A percentile compares a stretch with the other conserved stretches of the same genome.
These are phyloP conservation scores for Lagodon rhomboides DNA, from an alignment of 2,797 vertebrate genomes.

Conservation along the genomic window DNA sequence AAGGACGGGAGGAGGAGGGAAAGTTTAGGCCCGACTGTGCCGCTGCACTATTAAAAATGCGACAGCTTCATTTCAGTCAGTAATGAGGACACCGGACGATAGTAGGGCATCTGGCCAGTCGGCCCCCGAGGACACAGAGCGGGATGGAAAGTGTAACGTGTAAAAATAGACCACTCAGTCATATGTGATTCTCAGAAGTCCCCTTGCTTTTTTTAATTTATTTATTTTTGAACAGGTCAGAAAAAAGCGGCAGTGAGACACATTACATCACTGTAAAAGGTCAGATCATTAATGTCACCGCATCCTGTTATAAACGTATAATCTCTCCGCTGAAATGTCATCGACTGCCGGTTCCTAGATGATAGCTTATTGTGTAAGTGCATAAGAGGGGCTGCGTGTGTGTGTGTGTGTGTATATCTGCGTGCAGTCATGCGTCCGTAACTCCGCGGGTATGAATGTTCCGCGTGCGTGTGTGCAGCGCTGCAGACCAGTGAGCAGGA, in stretches of 20 bases:
- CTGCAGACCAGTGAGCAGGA: constrained; percentile 56
- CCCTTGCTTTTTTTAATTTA: background rate
- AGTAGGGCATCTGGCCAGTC: constrained; percentile 51
- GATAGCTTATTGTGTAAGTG: constrained; percentile 26
- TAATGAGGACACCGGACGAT: constrained; percentile 57
- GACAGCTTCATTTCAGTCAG: constrained; percentile 34
- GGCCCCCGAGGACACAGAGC: constrained; percentile 45
- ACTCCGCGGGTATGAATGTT: constrained; percentile 11
- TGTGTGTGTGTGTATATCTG: background rate
- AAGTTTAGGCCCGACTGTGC: constrained; percentile 7
- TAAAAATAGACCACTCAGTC: constrained; percentile 60
- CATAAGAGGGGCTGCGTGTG: background rate
- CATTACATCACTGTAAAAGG: constrained; percentile 49
- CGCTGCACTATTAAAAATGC: constrained; percentile 23
- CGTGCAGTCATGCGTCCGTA: background rate
- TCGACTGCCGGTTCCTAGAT: constrained; percentile 22
- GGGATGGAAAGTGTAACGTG: constrained; percentile 54
- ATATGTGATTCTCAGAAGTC: constrained; percentile 56
- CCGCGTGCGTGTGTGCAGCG: constrained; percentile 29
- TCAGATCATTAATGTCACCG: constrained; percentile 10
- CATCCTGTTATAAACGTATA: constrained; percentile 14
- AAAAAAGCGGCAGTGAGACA: constrained; percentile 19
- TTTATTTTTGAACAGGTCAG: constrained; percentile 19
- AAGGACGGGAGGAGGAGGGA: constrained; percentile 13
- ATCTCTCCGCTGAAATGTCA: constrained; percentile 16